Percentiles rank a stretch among this genome's conserved stretches.
These are phyloP conservation scores for Danio choprae DNA, from an alignment of 2,797 vertebrate species.

Conservation along the genomic window DNA sequence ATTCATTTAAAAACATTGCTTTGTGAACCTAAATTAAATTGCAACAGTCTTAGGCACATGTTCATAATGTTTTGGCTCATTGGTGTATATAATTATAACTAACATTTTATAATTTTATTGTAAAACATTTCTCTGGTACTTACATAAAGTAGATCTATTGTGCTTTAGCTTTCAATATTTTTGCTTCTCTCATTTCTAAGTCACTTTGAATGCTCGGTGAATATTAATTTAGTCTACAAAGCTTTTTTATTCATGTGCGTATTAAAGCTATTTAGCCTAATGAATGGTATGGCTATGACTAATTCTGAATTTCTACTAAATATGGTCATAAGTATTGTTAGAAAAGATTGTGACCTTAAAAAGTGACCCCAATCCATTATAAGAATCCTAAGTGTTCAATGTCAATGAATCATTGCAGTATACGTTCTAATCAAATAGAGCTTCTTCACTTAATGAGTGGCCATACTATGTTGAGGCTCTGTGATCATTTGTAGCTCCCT, in stretches of 20 bases:
- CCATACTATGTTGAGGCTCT: conserved; percentile 30
- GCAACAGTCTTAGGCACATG: no score
- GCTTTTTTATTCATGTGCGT: background rate
- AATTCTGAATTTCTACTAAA: background rate
- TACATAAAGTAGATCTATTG: background rate
- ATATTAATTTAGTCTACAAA: no score
- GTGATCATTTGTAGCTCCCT: conserved; percentile 2
- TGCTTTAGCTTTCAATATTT: background rate
- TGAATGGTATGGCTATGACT: background rate
- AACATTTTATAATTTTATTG: no score
- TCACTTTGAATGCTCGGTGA: background rate
- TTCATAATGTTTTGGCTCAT: no score
- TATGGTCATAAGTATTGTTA: background rate
- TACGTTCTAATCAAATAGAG: background rate
- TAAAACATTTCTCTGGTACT: background rate
- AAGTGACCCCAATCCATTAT: background rate
- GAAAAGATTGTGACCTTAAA: background rate
- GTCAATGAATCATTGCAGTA: conserved; percentile 14
- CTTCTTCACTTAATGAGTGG: background rate
- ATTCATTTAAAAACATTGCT: no score
- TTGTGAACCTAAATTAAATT: no score
- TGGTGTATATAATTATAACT: no score
- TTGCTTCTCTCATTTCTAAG: background rate
- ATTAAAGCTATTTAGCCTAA: background rate
- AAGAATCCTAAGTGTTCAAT: background rate